phyloP scores from a whole-genome alignment of 2,113 vertebrate species.

The Hippocampus abdominalis region DNA sequence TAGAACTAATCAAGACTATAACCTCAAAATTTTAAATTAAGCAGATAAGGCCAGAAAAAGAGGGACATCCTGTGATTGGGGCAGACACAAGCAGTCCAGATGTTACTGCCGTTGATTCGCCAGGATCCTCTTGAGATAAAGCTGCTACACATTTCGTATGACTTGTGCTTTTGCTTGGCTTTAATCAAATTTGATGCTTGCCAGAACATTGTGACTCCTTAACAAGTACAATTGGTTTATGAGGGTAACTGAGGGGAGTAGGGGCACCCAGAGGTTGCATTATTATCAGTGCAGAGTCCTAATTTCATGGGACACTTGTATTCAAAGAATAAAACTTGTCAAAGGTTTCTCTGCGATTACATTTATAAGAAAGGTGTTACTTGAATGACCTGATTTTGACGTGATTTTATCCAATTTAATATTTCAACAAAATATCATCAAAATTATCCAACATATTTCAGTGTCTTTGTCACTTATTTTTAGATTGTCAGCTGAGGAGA shows the following conservation, averaged over 20 bases:
- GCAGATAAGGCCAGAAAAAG: slow-evolving; percentile 36
- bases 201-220: slow-evolving; percentile 71
- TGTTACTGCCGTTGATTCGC: slow-evolving; percentile 43
- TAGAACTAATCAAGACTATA: slow-evolving; percentile 49
- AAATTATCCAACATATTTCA: no score
- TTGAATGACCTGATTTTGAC: background rate
- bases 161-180: slow-evolving; percentile 50
- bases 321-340: background rate
- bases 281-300: slow-evolving; percentile 27
- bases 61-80: slow-evolving; percentile 21
- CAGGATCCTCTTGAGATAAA: slow-evolving; percentile 49
- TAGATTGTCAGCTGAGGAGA: no score
- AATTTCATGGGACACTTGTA: slow-evolving; percentile 33
- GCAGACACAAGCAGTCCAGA: slow-evolving; percentile 26
- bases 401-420: background rate
- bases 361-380: background rate
- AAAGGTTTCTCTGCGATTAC: background rate
- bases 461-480: no score
- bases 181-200: slow-evolving; percentile 60
- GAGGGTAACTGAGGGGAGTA: slow-evolving; percentile 44
- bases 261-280: slow-evolving; percentile 45
- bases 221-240: slow-evolving; percentile 67
- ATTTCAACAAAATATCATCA: background rate
- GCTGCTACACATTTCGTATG: slow-evolving; percentile 59
- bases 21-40: slow-evolving; percentile 48